Evolutionary conservation across 2,888 invertebrate genomes (phyloP), one percentile per base, ranked within the genome.

Genomic region (Tanypteryx hageni): DNA sequence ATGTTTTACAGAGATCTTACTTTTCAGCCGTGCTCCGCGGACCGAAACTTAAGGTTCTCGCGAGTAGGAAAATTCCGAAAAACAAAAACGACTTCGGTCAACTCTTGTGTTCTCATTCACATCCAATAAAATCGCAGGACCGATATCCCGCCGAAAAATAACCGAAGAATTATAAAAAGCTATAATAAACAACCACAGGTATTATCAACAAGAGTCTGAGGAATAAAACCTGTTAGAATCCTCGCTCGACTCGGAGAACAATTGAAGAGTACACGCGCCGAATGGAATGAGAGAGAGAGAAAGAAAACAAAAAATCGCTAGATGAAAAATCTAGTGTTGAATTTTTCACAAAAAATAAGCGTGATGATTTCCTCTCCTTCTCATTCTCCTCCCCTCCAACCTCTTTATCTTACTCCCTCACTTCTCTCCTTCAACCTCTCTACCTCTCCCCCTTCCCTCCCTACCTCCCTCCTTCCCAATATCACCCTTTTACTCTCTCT

Each of bases 221-320:
- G 27, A 27, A 76, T 76, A 76, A 76, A 76, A 76, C 76, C 76
- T 76, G 1, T 76, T 76, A 76, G 76, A 27, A 76, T 76, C 76
- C 27, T 27, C 76, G 76, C 27, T 76, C 76, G 27, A 27, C 27
- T 27, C 76, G 76, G 76, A 44, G 44, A 76, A 76, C 76, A 76
- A 76, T 22, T 76, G 76, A 22, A 76, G 76, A n/a, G 27, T 9
- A 76, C 76, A 44, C 1, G 1, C 44, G 5, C 5, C 44, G 76
- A 22, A 27, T 13, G 22, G 76, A 27, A 76, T 76, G 76, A 76
- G 22, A 18, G 76, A 27, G 76, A 76, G 22, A 76, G 27, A 76
- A 76, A 10, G 22, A n/a, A n/a, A 44, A 76, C 22, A 76, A 76
- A 22, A 76, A 22, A 27, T 76, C 76, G 22, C 76, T 22, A 7